These are phyloP conservation scores for Hemibagrus guttatus DNA, from an alignment of 2,797 vertebrate genomes.

Conservation along the genomic window DNA sequence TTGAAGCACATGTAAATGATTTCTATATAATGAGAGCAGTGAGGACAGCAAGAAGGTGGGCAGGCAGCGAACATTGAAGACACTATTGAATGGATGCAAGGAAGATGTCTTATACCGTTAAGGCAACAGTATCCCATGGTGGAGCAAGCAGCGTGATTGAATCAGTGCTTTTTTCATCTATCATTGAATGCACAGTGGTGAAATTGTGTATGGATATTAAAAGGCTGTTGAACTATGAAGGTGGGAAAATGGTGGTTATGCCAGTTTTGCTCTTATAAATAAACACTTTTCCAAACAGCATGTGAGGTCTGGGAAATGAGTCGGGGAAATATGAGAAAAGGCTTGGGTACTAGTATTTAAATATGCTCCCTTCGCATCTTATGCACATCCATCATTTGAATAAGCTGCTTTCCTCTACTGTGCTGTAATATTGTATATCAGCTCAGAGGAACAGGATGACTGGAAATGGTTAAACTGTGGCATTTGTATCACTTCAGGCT, in stretches of 20 bases:
- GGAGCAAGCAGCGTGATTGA: slow-evolving; percentile 6
- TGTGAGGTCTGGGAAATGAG: slow-evolving; percentile 42
- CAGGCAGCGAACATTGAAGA: slow-evolving; percentile 19
- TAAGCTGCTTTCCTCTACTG: slow-evolving; percentile 52
- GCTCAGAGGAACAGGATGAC: slow-evolving; percentile 36
- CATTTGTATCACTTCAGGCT: slow-evolving; percentile 45
- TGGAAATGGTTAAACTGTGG: slow-evolving; percentile 47
- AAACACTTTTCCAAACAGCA: slow-evolving; percentile 1
- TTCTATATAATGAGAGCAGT: slow-evolving; percentile 32
- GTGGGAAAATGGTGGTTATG: slow-evolving; percentile 30
- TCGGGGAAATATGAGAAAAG: slow-evolving; percentile 38
- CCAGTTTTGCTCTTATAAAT: slow-evolving; percentile 37
- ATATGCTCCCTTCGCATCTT: slow-evolving; percentile 45
- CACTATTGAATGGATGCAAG: slow-evolving; percentile 38
- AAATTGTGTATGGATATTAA: slow-evolving; percentile 37
- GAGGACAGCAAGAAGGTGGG: slow-evolving; percentile 22
- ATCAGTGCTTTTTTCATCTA: slow-evolving; percentile 32
- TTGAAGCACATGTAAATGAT: slow-evolving; percentile 42
- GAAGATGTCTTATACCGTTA: slow-evolving; percentile 32
- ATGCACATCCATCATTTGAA: slow-evolving; percentile 45
- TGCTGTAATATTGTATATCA: slow-evolving; percentile 44
- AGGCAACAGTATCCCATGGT: slow-evolving; percentile 11
- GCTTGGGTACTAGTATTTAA: slow-evolving; percentile 44
- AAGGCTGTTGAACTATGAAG: slow-evolving; percentile 29
- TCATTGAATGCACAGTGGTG: slow-evolving; percentile 19